A percentile compares a stretch with the other conserved stretches of the same genome.
Evolutionary conservation across 2,797 vertebrate species (phyloP).

Genomic region (Heterohyrax brucei): DNA sequence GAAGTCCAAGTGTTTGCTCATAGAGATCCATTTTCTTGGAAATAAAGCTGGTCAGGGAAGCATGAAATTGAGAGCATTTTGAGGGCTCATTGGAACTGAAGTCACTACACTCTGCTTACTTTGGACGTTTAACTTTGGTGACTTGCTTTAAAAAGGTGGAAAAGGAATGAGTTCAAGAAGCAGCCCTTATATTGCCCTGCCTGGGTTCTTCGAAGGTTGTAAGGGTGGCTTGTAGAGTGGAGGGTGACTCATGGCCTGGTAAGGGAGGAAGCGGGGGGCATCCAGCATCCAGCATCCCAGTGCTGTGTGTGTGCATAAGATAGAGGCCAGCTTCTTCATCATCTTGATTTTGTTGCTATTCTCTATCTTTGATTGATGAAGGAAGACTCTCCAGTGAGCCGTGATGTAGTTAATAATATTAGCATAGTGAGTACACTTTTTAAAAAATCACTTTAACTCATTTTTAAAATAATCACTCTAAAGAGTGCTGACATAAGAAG

Average conservation of each 20-base stretch:
- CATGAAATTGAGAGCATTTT: constrained; percentile 92
- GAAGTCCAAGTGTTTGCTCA: constrained; percentile 88
- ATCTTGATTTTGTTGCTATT: background rate
- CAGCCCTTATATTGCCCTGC: constrained; percentile 73
- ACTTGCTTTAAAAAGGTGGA: constrained; percentile 86
- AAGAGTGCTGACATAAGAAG: background rate
- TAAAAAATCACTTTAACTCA: background rate
- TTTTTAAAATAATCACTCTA: constrained; percentile 22
- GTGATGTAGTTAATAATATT: background rate
- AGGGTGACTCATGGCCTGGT: background rate
- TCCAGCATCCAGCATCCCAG: background rate
- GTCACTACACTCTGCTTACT: constrained; percentile 82
- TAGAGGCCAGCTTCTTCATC: background rate
- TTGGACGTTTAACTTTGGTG: constrained; percentile 75
- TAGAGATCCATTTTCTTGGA: constrained; percentile 89
- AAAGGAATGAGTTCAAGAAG: constrained; percentile 86
- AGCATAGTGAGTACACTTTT: background rate
- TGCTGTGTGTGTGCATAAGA: background rate
- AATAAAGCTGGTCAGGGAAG: constrained; percentile 91
- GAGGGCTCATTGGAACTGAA: constrained; percentile 87
- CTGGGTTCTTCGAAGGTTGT: constrained; percentile 77
- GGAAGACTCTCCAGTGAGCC: background rate
- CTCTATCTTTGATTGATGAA: background rate
- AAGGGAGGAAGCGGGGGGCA: background rate
- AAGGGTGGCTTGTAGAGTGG: constrained; percentile 50